Base-by-base conservation (phyloP, 2,888 invertebrate genomes). In the Capitulum mitella region DNA sequence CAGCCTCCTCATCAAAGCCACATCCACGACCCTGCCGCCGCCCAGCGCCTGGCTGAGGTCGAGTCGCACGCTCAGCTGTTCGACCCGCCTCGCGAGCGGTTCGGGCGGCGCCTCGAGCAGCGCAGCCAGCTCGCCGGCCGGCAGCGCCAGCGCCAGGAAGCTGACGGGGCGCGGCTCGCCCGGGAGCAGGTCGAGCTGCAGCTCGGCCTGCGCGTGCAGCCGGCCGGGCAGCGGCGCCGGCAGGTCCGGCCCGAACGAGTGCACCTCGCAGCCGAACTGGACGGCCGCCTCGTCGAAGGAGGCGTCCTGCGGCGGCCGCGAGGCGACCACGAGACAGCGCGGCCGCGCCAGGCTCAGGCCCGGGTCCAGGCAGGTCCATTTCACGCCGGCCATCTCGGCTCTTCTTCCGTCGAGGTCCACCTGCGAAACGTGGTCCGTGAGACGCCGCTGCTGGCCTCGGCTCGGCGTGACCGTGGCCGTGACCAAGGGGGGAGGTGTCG, bases 291-390 rank as follows among this genome's bases (percentile, higher is more conserved):
- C n/a, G 43, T 37, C 19, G 77, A 79, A 12, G 76, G 78, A 22
- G 76, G 78, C 77, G 61, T 79, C 32, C 78, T 76, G 43, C 61
- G 77, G 29, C 19, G 10, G 34, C 34, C 40, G 34, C 22, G 77
- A 51, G 12, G 29, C 26, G 29, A 43, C 58, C 54, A 51, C 51
- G 19, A 51, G 51, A 51, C 51, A 51, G 51, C 22, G 19, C 19
- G 12, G 51, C 10, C 10, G 51, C 14, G 19, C 19, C 51, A 51
- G 51, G 51, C 51, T 51, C 14, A 51, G 19, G 51, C 51, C 51
- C 51, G 51, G 51, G 51, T 51, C 51, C 51, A 51, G 51, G 22
- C 51, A 51, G 51, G 19, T 19, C 19, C 14, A 16, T 22, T 51
- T 51, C 19, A 19, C 3, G 51, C 51, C 51, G 14, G n/a, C n/a